Evolutionary conservation across 30 jellyfish, hydroid and myxozoan genomes (phyloP).

Genomic region (Catostylus mosaicus): DNA sequence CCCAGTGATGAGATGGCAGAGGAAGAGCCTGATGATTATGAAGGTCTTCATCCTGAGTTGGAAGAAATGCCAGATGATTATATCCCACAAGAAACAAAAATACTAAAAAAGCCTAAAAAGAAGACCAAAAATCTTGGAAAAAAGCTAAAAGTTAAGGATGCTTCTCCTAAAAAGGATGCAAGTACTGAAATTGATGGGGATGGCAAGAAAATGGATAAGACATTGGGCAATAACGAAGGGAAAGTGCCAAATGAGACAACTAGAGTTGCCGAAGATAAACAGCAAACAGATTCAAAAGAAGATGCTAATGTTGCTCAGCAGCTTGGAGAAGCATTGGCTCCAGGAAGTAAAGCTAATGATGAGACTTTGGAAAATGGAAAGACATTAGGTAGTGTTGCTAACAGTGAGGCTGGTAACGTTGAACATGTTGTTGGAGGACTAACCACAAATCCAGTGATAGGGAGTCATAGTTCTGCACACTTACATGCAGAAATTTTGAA

Average conservation of each 20-base stretch:
- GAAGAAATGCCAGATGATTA: constrained; percentile 25
- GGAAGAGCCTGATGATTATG: constrained; percentile 16
- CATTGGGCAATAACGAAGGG: not conserved
- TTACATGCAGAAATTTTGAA: constrained; percentile 25
- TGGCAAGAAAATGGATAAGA: not conserved
- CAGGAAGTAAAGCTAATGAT: constrained; percentile 11
- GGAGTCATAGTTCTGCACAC: not conserved
- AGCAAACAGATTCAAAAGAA: not conserved
- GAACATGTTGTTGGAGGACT: not conserved
- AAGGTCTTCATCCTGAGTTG: constrained; percentile 10
- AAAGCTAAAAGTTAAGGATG: not conserved
- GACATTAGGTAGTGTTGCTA: not conserved
- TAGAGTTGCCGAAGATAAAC: not conserved
- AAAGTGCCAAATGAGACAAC: not conserved
- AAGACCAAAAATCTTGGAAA: not conserved
- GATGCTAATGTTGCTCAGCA: not conserved
- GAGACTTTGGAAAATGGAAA: constrained; percentile 2
- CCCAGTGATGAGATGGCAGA: not conserved
- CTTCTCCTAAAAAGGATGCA: not conserved
- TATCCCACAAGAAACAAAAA: not conserved
- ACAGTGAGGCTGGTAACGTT: too few species aligned
- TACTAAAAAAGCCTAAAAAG: not conserved
- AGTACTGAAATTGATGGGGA: not conserved
- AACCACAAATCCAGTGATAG: not conserved
- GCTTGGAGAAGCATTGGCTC: constrained; percentile 17